Percentiles rank a stretch among this genome's conserved stretches.
Evolutionary conservation across 2,888 invertebrate genomes (phyloP).

Genomic region (Cosmorhoe ocellata): DNA sequence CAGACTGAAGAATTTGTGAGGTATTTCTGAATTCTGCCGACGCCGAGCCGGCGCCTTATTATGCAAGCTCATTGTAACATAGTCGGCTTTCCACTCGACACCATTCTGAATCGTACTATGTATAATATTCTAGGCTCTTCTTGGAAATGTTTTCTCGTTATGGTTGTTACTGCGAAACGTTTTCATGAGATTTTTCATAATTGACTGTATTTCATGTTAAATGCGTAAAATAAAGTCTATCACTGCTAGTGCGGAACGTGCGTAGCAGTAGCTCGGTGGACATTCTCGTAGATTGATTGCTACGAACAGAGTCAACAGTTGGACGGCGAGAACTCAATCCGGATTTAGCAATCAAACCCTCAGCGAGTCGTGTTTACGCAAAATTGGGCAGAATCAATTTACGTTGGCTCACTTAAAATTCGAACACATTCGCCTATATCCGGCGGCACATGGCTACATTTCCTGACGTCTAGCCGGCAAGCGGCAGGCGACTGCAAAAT

Average conservation of each 20-base stretch:
- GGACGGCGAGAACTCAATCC: conserved; percentile 44
- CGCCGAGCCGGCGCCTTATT: conserved; percentile 50
- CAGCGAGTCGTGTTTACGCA: conserved; percentile 53
- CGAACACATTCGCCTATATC: conserved; percentile 64
- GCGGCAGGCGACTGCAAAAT: conserved; percentile 29
- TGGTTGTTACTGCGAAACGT: conserved; percentile 12
- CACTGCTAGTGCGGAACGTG: conserved; percentile 5
- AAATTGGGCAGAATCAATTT: conserved; percentile 61
- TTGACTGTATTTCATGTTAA: background rate
- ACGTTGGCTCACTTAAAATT: conserved; percentile 61
- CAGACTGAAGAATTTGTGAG: conserved; percentile 22
- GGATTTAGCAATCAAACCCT: conserved; percentile 55
- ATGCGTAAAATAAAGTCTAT: no score
- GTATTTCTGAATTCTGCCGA: conserved; percentile 21
- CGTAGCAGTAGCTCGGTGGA: conserved; percentile 28
- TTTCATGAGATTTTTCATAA: conserved; percentile 6
- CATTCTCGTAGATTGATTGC: conserved; percentile 30
- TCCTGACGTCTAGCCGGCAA: conserved; percentile 56
- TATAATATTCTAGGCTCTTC: conserved; percentile 38
- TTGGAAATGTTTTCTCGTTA: conserved; percentile 16
- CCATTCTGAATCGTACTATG: conserved; percentile 37
- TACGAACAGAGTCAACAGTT: conserved; percentile 35
- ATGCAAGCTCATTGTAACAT: conserved; percentile 54
- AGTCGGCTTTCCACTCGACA: conserved; percentile 42
- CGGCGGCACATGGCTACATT: conserved; percentile 57